phyloP scores from a whole-genome alignment of 2,113 vertebrate species.

The Chauna torquata region DNA sequence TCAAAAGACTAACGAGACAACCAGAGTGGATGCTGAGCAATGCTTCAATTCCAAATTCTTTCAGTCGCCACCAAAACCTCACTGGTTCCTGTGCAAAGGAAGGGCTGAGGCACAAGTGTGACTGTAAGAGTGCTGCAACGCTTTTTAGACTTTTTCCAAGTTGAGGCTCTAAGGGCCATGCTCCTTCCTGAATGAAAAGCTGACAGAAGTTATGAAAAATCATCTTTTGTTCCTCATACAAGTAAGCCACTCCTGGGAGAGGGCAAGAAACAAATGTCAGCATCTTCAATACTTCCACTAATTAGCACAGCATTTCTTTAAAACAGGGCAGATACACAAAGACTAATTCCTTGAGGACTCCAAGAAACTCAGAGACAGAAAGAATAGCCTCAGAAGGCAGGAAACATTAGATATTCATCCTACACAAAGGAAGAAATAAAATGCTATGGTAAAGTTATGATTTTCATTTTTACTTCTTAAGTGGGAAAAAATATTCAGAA shows the following conservation, averaged over 20 bases:
- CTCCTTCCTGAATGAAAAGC: not conserved
- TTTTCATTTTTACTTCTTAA: not conserved
- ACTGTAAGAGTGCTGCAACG: not conserved
- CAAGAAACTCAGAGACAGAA: not conserved
- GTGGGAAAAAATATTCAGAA: not conserved
- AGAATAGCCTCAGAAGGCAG: not conserved
- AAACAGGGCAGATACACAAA: not conserved
- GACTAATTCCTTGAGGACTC: not conserved
- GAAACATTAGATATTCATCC: not conserved
- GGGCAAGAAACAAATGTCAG: not conserved
- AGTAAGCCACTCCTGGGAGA: not conserved
- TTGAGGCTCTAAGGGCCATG: not conserved
- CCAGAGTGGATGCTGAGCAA: not conserved
- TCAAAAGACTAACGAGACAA: not conserved
- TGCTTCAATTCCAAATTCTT: not conserved
- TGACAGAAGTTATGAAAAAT: not conserved
- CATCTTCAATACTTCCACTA: not conserved
- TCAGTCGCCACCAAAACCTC: not conserved
- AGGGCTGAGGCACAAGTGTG: not conserved
- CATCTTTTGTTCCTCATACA: not conserved
- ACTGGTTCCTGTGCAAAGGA: not conserved
- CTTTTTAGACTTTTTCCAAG: not conserved
- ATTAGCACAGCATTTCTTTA: not conserved
- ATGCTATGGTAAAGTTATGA: rapidly evolving
- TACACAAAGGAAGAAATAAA: not conserved